A percentile compares a stretch with the other conserved stretches of the same genome.
phyloP scores from a whole-genome alignment of 2,888 invertebrate genomes.

The Ormyrus labotus region DNA sequence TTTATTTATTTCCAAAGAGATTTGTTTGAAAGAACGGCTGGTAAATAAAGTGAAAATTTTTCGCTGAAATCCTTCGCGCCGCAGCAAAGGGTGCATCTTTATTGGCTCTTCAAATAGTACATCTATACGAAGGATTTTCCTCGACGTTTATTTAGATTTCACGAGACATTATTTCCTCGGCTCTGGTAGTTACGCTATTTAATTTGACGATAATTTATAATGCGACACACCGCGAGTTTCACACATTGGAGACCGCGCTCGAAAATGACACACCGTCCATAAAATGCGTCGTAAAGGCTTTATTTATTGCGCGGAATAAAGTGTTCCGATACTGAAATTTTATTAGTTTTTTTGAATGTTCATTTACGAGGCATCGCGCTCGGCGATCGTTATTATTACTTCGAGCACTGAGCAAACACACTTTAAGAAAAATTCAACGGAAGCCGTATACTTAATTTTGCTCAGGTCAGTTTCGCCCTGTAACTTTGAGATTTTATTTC shows the following conservation, averaged over 20 bases:
- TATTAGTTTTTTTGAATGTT: slow-evolving; percentile 32
- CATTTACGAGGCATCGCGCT: slow-evolving; percentile 31
- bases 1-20: no score
- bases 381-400: slow-evolving; percentile 22
- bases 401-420: neutral
- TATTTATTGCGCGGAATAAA: slow-evolving; percentile 48
- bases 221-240: slow-evolving; percentile 30
- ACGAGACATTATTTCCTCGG: slow-evolving; percentile 30
- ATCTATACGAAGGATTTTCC: neutral
- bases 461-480: no score
- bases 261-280: slow-evolving; percentile 40
- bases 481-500: no score
- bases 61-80: no score
- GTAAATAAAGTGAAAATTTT: no score
- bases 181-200: slow-evolving; percentile 30
- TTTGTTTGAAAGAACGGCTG: no score
- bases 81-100: no score
- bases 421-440: neutral
- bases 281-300: slow-evolving; percentile 46
- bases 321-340: slow-evolving; percentile 46
- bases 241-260: slow-evolving; percentile 23
- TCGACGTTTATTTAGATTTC: slow-evolving; percentile 30
- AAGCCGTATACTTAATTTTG: neutral
- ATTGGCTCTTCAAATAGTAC: no score
- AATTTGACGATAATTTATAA: slow-evolving; percentile 52